phyloP scores from a whole-genome alignment of 2,888 invertebrate genomes.

The Pseudanteris insignis region DNA sequence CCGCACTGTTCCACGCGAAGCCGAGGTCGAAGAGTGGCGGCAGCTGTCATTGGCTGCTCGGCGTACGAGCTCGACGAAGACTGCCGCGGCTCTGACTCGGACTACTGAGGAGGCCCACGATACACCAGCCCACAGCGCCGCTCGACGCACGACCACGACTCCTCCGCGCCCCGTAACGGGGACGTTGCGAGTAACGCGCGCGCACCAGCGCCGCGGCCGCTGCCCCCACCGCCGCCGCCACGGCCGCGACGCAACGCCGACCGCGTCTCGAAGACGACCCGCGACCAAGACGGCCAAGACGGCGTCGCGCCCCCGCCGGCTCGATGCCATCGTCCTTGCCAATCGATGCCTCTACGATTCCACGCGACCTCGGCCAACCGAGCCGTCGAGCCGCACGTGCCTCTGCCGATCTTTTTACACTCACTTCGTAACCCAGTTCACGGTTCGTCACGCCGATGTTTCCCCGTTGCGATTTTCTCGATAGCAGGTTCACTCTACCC shows the following conservation, averaged over 20 bases:
- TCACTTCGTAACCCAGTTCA: too few relatives aligned
- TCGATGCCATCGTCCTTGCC: conserved; percentile 60
- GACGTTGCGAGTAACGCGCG: conserved; percentile 49
- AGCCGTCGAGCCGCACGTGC: conserved; percentile 12
- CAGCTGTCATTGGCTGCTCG: conserved; percentile 52
- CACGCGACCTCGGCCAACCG: conserved; percentile 15
- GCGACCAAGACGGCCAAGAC: conserved; percentile 17
- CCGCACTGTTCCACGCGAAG: conserved; percentile 11
- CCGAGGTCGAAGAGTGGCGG: conserved; percentile 22
- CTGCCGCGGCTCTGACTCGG: conserved; percentile 57
- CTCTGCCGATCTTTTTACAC: not conserved
- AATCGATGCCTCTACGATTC: conserved; percentile 55
- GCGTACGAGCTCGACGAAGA: conserved; percentile 56
- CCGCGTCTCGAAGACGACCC: conserved; percentile 25
- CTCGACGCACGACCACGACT: conserved; percentile 42
- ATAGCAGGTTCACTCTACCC: too few relatives aligned
- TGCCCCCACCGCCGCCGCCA: conserved; percentile 40
- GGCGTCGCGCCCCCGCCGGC: conserved; percentile 35
- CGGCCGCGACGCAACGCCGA: conserved; percentile 33
- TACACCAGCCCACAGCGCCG: conserved; percentile 46
- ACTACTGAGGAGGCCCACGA: conserved; percentile 45
- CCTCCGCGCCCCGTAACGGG: conserved; percentile 46
- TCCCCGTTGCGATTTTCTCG: too few relatives aligned
- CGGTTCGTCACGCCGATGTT: too few relatives aligned
- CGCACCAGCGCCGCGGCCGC: conserved; percentile 49